phyloP scores from a whole-genome alignment of 2,888 invertebrate species.

The Aromia moschata region DNA sequence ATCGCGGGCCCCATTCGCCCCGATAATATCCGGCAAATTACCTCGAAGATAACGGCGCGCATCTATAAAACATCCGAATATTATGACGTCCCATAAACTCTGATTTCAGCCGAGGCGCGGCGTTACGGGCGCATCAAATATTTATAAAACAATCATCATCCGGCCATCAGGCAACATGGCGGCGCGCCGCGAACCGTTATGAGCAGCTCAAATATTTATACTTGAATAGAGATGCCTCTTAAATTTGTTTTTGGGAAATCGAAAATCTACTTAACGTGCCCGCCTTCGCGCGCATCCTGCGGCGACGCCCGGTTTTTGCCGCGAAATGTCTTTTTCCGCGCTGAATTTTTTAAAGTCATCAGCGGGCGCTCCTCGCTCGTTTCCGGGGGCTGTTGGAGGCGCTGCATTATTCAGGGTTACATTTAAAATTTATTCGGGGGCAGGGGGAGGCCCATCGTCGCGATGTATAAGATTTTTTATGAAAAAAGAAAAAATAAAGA shows the following conservation, averaged over 20 bases:
- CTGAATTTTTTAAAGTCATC: slow-evolving; percentile 14
- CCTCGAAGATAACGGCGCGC: slow-evolving; percentile 59
- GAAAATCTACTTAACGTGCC: slow-evolving; percentile 43
- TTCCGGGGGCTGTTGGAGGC: not conserved
- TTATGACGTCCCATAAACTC: slow-evolving; percentile 65
- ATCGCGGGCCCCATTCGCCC: slow-evolving; percentile 55
- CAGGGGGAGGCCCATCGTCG: no score
- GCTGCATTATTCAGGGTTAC: not conserved
- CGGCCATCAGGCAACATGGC: slow-evolving; percentile 65
- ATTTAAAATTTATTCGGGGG: not conserved
- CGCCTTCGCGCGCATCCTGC: slow-evolving; percentile 26
- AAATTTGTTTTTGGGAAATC: slow-evolving; percentile 60
- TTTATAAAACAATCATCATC: slow-evolving; percentile 66
- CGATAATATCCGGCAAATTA: slow-evolving; percentile 59
- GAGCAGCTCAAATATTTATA: slow-evolving; percentile 64
- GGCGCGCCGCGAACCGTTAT: slow-evolving; percentile 64
- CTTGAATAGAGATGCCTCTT: slow-evolving; percentile 64
- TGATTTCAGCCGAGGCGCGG: slow-evolving; percentile 62
- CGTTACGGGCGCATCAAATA: slow-evolving; percentile 61
- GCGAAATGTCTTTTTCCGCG: slow-evolving; percentile 27
- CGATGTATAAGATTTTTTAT: not conserved
- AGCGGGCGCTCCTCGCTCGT: not conserved
- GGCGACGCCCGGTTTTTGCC: slow-evolving; percentile 27
- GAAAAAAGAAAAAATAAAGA: not conserved
- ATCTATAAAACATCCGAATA: slow-evolving; percentile 64